Base-by-base conservation (phyloP, 1,140 invertebrate species). In the Argopecten irradians region DNA sequence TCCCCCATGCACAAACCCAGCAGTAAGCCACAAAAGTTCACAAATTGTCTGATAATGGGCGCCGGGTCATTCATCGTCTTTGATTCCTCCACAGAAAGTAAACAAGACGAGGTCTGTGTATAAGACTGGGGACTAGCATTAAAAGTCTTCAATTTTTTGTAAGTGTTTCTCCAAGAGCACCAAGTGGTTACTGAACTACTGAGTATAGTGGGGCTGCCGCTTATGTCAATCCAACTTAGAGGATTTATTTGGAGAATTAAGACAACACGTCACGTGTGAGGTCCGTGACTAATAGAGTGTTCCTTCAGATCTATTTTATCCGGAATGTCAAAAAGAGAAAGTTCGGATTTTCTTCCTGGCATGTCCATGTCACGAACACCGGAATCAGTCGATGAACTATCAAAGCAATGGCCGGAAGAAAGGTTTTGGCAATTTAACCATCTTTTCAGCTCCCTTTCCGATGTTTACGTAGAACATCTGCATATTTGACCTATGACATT, bases 11-110 rank as follows among this genome's bases (percentile, higher is more conserved):
- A 71, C 55, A 71, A 1, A 11, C 55, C 22, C 55, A 71, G 55
- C 55, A 71, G 55, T 71, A 5, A 71, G n/a, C 55, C 55, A n/a
- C 14, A 1, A n/a, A 71, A 28, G 55, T 71, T 71, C 55, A 71
- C 55, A 71, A 71, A 71, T 71, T 71, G 55, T 71, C 14, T 71
- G n/a, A 71, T 71, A 71, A 71, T 71, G 55, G n/a, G 55, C 28
- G 0, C n/a, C 55, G n/a, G 55, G 55, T 71, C 55, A 11, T 71
- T 71, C 7, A 0, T 16, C 8, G 55, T 71, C 55, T 71, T 71
- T 71, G 55, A 71, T 71, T 71, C 28, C 55, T 71, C 28, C 55
- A 71, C 22, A 71, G 55, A 71, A 28, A 28, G 55, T 71, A 71
- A 71, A 71, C 55, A 71, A 28, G 8, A 71, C n/a, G 55, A 71